A percentile compares a stretch with the other conserved stretches of the same genome.
Conservation (phyloP, 2,113 vertebrate species). For the Microcebus lehilahytsara region DNA sequence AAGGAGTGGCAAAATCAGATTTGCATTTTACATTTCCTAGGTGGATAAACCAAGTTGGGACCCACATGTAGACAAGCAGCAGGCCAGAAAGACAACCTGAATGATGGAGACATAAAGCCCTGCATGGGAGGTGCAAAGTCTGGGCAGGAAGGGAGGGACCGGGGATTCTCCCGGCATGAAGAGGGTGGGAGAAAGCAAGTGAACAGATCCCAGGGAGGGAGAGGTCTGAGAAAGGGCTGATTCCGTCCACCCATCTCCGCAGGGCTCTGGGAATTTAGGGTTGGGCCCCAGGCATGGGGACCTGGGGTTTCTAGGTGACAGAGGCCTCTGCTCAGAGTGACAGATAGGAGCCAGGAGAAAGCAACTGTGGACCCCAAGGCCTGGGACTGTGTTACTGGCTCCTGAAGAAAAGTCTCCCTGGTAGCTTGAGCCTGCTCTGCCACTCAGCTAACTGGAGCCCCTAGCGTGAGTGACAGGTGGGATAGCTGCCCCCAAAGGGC, state of each 20-base stretch:
- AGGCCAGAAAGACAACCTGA: background rate
- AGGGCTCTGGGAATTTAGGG: background rate
- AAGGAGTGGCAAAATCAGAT: background rate
- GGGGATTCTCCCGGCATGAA: background rate
- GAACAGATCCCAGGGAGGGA: accelerated
- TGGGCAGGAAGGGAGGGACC: background rate
- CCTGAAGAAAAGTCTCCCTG: background rate
- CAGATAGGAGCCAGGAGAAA: background rate
- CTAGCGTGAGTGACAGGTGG: background rate
- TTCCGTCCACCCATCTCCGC: background rate
- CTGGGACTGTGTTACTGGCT: background rate
- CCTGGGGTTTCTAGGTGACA: background rate
- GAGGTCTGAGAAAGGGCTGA: background rate
- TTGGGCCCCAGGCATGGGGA: accelerated
- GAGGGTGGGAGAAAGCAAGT: background rate
- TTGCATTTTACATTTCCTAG: background rate
- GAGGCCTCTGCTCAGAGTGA: background rate
- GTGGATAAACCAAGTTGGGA: background rate
- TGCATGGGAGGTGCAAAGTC: background rate
- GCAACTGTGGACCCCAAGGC: background rate
- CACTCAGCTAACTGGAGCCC: background rate
- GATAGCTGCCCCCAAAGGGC: background rate
- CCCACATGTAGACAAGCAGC: background rate
- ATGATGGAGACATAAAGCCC: background rate
- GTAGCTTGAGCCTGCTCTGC: background rate